Conservation (phyloP, 53 echinoderm and acorn worm species). For the Luidia sarsii region DNA sequence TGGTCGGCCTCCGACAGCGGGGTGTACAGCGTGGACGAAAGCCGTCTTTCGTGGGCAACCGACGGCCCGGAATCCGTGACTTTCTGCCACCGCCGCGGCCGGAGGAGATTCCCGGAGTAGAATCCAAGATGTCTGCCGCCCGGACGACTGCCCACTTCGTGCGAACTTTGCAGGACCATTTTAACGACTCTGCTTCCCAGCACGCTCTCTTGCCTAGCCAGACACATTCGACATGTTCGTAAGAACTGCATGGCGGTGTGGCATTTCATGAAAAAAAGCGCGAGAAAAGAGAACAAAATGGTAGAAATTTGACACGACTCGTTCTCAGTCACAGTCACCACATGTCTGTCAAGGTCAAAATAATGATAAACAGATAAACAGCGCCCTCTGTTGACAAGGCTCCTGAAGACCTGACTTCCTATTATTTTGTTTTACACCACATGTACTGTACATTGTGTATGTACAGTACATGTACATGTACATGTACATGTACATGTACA, state of each 20-base stretch:
- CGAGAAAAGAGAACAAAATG: no score
- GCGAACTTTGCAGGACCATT: neutral
- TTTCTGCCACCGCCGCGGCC: neutral
- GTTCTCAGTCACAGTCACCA: no score
- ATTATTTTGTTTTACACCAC: no score
- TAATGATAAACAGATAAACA: no score
- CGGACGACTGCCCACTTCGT: neutral
- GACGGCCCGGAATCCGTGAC: neutral
- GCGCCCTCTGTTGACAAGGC: no score
- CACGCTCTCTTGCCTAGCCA: neutral
- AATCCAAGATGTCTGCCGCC: neutral
- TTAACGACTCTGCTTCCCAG: neutral
- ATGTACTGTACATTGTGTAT: no score
- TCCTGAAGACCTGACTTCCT: no score
- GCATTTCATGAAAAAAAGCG: no score
- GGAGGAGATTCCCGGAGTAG: neutral
- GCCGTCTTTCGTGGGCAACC: neutral
- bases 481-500: no score
- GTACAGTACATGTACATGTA: no score
- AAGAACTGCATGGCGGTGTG: slow-evolving; percentile 19
- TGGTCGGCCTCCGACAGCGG: slow-evolving; percentile 65
- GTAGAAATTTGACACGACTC: no score
- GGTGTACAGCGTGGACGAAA: slow-evolving; percentile 65
- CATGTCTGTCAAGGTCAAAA: no score
- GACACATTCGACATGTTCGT: slow-evolving; percentile 15